Evolutionary conservation across 2,888 invertebrate genomes (phyloP).

Genomic region (Bembecia ichneumoniformis): DNA sequence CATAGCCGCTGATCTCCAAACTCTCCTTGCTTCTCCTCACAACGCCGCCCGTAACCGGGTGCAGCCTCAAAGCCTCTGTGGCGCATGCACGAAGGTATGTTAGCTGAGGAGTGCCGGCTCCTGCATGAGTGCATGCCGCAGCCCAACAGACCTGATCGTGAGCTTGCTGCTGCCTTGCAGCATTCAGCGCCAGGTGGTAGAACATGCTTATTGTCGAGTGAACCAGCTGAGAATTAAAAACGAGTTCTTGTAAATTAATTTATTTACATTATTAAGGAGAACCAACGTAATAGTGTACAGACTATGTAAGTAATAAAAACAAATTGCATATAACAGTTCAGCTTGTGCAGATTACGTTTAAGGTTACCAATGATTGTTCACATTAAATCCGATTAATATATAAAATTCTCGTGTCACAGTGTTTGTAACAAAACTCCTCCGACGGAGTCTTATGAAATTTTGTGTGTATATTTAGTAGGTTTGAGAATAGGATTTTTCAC

Average conservation of each 20-base stretch:
- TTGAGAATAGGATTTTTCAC: too few relatives aligned
- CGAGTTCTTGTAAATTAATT: background rate
- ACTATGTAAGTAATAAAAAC: too few relatives aligned
- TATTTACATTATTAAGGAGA: too few relatives aligned
- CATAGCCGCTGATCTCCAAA: conserved; percentile 47
- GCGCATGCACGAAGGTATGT: conserved; percentile 46
- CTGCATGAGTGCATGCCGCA: conserved; percentile 35
- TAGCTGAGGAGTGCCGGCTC: conserved; percentile 27
- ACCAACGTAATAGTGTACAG: too few relatives aligned
- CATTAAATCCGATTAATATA: too few relatives aligned
- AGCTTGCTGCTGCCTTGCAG: conserved; percentile 54
- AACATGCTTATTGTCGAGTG: conserved; percentile 56
- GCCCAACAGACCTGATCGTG: conserved; percentile 56
- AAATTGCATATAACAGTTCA: too few relatives aligned
- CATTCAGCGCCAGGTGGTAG: conserved; percentile 55
- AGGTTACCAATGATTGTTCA: too few relatives aligned
- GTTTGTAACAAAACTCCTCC: too few relatives aligned
- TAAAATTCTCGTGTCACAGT: too few relatives aligned
- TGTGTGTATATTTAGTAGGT: too few relatives aligned
- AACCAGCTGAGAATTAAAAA: conserved; percentile 34
- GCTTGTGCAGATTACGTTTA: too few relatives aligned
- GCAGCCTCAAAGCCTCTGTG: conserved; percentile 46
- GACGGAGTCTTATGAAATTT: too few relatives aligned
- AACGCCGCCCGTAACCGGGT: conserved; percentile 57
- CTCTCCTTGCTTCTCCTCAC: conserved; percentile 41